phyloP scores from a whole-genome alignment of 2,888 invertebrate genomes.

The Cataglyphis rosenhaueri region DNA sequence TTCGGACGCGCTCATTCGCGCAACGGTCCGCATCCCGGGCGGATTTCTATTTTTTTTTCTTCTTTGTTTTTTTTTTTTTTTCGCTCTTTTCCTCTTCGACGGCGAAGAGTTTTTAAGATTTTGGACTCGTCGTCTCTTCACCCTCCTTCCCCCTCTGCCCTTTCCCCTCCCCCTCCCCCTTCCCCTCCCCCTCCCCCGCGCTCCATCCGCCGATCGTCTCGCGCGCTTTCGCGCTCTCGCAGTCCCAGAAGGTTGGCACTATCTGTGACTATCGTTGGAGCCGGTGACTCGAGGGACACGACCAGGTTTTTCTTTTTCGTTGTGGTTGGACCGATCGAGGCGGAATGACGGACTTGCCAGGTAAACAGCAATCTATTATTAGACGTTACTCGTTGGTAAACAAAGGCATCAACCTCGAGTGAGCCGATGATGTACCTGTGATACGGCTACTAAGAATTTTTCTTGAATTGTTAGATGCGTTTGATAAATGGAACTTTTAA shows the following conservation, averaged over 20 bases:
- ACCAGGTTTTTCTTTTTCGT: slow-evolving; percentile 11
- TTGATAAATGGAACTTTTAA: background rate
- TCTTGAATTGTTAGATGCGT: background rate
- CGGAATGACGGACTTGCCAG: slow-evolving; percentile 22
- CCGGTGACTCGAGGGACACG: slow-evolving; percentile 25
- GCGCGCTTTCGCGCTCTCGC: slow-evolving; percentile 20
- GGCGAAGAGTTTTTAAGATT: slow-evolving; percentile 31
- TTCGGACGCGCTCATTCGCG: slow-evolving; percentile 67
- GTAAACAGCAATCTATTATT: slow-evolving; percentile 43
- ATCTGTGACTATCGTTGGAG: slow-evolving; percentile 45
- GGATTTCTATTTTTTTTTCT: background rate
- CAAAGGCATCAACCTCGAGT: slow-evolving; percentile 19
- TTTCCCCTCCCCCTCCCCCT: too few relatives aligned
- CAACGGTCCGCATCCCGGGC: slow-evolving; percentile 32
- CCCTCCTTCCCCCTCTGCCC: too few relatives aligned
- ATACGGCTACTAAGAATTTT: slow-evolving; percentile 17
- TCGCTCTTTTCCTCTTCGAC: slow-evolving; percentile 20
- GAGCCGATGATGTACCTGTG: background rate
- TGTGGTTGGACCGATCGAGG: slow-evolving; percentile 4
- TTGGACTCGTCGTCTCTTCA: background rate
- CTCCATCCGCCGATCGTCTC: background rate
- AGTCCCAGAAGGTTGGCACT: slow-evolving; percentile 15
- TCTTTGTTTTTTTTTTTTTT: too few relatives aligned
- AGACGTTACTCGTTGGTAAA: slow-evolving; percentile 17
- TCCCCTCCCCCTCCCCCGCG: fast-evolving